Base-by-base conservation (phyloP, 2,888 invertebrate genomes). In the Epirrita christyi region DNA sequence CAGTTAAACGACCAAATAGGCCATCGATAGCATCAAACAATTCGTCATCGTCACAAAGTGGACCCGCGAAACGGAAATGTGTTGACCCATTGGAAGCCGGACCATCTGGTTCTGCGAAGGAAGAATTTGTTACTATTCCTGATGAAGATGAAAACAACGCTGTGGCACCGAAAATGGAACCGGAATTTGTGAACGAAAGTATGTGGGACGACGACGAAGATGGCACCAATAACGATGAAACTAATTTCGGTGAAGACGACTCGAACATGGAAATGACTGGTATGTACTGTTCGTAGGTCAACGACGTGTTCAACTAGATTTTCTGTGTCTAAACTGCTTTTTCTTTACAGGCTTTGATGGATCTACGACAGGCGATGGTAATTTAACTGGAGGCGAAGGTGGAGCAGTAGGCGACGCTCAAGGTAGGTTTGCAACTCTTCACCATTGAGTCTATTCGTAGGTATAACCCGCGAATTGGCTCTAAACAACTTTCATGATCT, bases 151-250 rank as follows among this genome's bases (percentile, higher is more conserved):
- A 92, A 81, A 91, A 92, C 28, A 92, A 93, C 65, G 92, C 93
- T 60, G 92, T 94, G 65, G 94, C 94, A 72, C 94, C 94, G 28
- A 94, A 94, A 93, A 93, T 94, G 81, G 94, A 94, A 92, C 94
- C 94, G 0, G 94, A 94, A 84, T 94, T 94, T 81, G 91, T 93
- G 41, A 94, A 94, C 63, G 94, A 94, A 77, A 90, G 93, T 63
- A 86, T 92, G 88, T 92, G 92, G 92, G 93, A 93, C 63, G 92
- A 92, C 59, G 94, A 93, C 63, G 94, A 94, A 67, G 94, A 93
- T 67, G 94, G 93, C 71, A 86, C 93, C 28, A 93, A 93, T 59
- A 94, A 94, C 72, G 94, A 94, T 71, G 94, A 94, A 76, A 90
- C 93, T 0, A 92, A 93, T 72, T 94, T 94, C 70, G 94, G 94